Base-by-base conservation (phyloP, 2,797 vertebrate species). In the Naso thynnoides region DNA sequence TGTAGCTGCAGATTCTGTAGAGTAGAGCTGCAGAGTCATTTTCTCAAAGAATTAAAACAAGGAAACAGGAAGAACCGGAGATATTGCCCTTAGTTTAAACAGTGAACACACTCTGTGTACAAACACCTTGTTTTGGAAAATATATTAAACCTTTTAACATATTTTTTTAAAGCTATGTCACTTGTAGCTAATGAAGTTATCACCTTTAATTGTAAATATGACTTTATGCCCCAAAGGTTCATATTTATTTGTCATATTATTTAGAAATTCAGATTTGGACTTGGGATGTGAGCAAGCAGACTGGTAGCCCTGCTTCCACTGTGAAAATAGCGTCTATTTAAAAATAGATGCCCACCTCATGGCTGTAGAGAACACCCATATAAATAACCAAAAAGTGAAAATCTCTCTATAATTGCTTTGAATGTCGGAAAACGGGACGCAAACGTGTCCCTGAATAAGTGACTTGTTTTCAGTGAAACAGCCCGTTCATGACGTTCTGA, bases 391-490 rank as follows among this genome's bases (percentile, higher is more conserved):
- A 63, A 29, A 66, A 18, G 19, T 42, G 26, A 72, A 76, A 70
- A 60, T 49, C 36, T 60, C 53, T 70, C n/a, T 55, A 56, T 57
- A 73, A 70, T 73, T 72, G 57, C 13, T 21, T 54, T 64, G 61
- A 80, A 77, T 44, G 56, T 60, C 21, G 27, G 60, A 66, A 79
- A 74, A 41, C 21, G 7, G 41, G 23, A 52, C 24, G 54, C 41
- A 48, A 64, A 24, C 47, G 45, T 33, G 48, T 29, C 26, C 16
- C 42, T 83, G 53, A 83, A 62, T 60, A 27, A 33, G 54, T 21
- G 1, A 42, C 48, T 73, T 41, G 68, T 82, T 61, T 29, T 57
- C 26, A 50, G 68, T 64, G 47, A 69, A 84, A 68, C 56, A 5
- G 70, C 58, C 78, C 55, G 44, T 79, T 82, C 68, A 67, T 73